Conservation (phyloP, 2,113 vertebrate genomes). For the Neolamprologus modestus region DNA sequence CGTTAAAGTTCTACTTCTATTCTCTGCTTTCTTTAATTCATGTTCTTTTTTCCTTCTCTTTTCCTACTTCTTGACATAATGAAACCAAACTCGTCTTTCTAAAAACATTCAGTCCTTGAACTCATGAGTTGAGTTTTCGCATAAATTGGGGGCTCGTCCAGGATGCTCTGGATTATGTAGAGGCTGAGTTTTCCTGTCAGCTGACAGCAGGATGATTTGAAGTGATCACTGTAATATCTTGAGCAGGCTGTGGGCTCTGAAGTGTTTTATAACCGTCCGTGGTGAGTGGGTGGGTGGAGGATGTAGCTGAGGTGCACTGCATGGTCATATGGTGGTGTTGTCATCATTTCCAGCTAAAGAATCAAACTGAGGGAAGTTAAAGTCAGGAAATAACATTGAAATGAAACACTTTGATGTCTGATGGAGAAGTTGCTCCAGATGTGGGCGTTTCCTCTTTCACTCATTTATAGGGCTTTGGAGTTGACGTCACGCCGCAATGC, state of each 20-base stretch:
- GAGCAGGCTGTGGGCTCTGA: not conserved
- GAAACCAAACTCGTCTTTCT: not conserved
- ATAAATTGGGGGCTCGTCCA: not conserved
- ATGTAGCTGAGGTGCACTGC: not conserved
- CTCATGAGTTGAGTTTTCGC: not conserved
- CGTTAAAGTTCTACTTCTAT: not conserved
- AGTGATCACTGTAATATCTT: not conserved
- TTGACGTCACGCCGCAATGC: not conserved
- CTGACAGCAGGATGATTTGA: not conserved
- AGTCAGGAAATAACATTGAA: not conserved
- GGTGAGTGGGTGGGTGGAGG: not conserved
- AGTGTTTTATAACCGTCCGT: not conserved
- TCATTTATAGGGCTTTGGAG: not conserved
- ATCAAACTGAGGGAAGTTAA: not conserved
- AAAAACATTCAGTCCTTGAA: not conserved
- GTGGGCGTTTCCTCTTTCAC: not conserved
- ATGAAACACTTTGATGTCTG: not conserved
- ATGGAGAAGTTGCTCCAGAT: not conserved
- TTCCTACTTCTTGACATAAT: fast-evolving
- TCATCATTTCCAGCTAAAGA: not conserved
- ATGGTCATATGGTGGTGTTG: too few relatives aligned
- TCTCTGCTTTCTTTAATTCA: not conserved
- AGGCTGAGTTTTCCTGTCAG: not conserved
- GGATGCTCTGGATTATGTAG: not conserved
- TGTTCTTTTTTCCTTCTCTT: not conserved